These are phyloP conservation scores for Tenthredo mesomela DNA, from an alignment of 2,888 invertebrate species.

Conservation along the genomic window DNA sequence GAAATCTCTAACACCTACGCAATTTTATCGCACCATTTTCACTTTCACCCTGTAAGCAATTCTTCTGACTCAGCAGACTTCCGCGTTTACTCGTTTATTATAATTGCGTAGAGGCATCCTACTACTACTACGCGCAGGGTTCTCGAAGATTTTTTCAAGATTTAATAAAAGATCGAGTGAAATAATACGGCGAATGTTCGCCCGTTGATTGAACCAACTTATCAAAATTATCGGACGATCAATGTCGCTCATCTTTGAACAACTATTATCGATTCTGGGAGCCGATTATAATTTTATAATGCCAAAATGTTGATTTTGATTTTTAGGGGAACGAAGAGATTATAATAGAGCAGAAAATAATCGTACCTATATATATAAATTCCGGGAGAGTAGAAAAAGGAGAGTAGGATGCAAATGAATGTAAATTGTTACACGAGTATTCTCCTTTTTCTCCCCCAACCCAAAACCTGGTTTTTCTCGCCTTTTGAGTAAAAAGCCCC, in stretches of 20 bases:
- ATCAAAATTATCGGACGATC: background rate
- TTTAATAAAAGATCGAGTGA: background rate
- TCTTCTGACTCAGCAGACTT: slow-evolving; percentile 25
- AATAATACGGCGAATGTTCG: background rate
- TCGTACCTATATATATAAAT: background rate
- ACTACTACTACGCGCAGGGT: background rate
- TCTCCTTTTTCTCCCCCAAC: background rate
- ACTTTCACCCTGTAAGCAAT: slow-evolving; percentile 3
- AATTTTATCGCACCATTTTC: slow-evolving; percentile 14
- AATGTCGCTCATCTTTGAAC: background rate
- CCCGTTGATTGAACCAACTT: background rate
- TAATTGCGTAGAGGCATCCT: background rate
- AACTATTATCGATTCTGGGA: background rate
- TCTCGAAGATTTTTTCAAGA: background rate
- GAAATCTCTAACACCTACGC: background rate
- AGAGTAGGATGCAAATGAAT: background rate
- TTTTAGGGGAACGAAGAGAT: background rate
- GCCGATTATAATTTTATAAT: background rate
- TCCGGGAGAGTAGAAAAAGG: background rate
- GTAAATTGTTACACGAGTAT: background rate
- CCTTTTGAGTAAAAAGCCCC: background rate
- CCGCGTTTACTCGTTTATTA: background rate
- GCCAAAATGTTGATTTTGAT: background rate
- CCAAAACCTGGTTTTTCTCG: background rate
- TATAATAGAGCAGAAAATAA: background rate